phyloP scores from a whole-genome alignment of 2,113 vertebrate species.

The Furnarius figulus region DNA sequence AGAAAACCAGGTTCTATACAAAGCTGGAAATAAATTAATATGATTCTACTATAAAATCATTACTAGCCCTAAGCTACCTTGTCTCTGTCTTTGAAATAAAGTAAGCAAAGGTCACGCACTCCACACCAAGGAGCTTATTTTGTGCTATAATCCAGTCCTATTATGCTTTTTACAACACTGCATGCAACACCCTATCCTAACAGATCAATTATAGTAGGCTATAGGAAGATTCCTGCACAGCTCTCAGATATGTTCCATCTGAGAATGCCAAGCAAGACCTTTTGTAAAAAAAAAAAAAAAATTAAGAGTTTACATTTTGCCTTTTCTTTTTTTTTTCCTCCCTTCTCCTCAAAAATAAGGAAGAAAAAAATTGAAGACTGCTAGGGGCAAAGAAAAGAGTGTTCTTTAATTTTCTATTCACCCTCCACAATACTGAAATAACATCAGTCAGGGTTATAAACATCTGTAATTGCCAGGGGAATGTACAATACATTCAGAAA shows the following conservation, averaged over 20 bases:
- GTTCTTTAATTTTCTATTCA: constrained; percentile 34
- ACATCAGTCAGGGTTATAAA: constrained; percentile 63
- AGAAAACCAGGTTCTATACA: accelerated
- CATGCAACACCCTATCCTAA: background rate
- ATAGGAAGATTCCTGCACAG: background rate
- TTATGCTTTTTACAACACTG: background rate
- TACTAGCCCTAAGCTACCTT: background rate
- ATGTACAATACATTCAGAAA: constrained; percentile 66
- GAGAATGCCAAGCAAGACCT: background rate
- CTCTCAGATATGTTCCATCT: background rate
- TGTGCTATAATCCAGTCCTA: background rate
- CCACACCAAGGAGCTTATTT: background rate
- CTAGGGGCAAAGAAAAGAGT: constrained; percentile 5
- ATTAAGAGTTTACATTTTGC: background rate
- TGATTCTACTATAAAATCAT: background rate
- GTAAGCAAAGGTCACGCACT: background rate
- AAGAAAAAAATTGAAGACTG: background rate
- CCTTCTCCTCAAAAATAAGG: background rate
- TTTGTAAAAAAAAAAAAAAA: background rate
- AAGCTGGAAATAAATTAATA: background rate
- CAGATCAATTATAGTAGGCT: background rate
- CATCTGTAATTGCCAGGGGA: constrained; percentile 69
- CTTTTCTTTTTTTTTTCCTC: background rate
- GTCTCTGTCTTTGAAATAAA: background rate
- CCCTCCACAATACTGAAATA: constrained; percentile 57